Base-by-base conservation (phyloP, 2,888 invertebrate genomes). In the Tricholauxania praeusta region DNA sequence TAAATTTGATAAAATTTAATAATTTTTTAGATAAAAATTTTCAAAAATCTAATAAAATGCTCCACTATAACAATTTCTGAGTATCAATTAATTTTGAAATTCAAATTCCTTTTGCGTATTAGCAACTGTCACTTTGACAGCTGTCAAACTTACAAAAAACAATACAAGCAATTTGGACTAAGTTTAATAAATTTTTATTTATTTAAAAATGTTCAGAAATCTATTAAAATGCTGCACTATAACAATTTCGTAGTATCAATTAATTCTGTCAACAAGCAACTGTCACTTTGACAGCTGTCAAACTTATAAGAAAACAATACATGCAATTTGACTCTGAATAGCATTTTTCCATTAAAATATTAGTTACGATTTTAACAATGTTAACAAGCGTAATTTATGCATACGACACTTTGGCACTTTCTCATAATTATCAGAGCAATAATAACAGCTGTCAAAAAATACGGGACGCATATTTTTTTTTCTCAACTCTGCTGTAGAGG, bases 81-180 rank as follows among this genome's bases (percentile, higher is more conserved):
- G 68, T 49, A 48, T 53, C 17, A 53, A 28, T n/a, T 74, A 73
- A 63, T 68, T 76, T 70, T 76, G 73, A 49, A 55, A 70, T 47
- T 52, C 22, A 55, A 68, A 39, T 51, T 39, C 66, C 32, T 72
- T 47, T 72, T 73, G 53, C 47, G 71, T 60, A 67, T 72, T 67
- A 74, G 73, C 67, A 72, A 72, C 60, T 73, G 74, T 76, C 73
- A 75, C 73, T 76, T 68, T 75, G 75, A 73, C 76, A 39, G 10
- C 39, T 39, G 39, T 76, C 73, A 76, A 55, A 69, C 59, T 74
- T 72, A 17, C 63, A 76, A 74, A 57, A 66, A 64, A 39, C 39
- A 39, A 12, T 55, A 67, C 28, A 39, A 67, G 48, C 8, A 66
- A 66, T n/a, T 53, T 22, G 17, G n/a, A n/a, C n/a, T n/a, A n/a